Percentiles rank a stretch among this genome's conserved stretches.
Conservation (phyloP, 2,888 invertebrate genomes). For the Caenorhabditis japonica region DNA sequence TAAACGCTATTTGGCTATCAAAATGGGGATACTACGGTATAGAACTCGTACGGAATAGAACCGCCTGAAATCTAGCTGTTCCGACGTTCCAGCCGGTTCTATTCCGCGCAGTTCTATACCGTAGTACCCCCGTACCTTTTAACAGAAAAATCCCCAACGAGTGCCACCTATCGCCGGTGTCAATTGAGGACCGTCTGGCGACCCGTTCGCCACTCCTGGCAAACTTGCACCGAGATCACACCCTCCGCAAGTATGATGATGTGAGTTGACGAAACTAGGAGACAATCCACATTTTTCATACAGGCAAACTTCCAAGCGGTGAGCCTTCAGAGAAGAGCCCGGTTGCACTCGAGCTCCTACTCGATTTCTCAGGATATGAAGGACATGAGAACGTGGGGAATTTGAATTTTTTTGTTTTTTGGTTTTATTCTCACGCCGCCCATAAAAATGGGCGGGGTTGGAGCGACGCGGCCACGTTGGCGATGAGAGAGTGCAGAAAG, state of each 20-base stretch:
- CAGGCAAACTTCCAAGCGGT: constrained; percentile 55
- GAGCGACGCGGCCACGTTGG: too few relatives aligned
- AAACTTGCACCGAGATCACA: constrained; percentile 59
- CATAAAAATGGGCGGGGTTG: too few relatives aligned
- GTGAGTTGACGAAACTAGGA: constrained; percentile 19
- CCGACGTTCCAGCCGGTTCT: too few relatives aligned
- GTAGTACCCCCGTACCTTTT: too few relatives aligned
- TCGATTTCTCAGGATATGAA: constrained; percentile 62
- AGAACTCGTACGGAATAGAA: too few relatives aligned
- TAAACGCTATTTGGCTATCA: too few relatives aligned
- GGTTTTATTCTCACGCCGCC: too few relatives aligned
- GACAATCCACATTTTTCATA: neutral
- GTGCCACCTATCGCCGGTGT: constrained; percentile 34
- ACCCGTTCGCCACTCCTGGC: constrained; percentile 55
- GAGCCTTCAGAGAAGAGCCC: constrained; percentile 47
- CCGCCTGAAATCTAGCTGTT: too few relatives aligned
- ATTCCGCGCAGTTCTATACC: too few relatives aligned
- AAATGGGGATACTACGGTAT: too few relatives aligned
- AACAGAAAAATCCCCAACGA: constrained; percentile 31
- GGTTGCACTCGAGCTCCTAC: constrained; percentile 59
- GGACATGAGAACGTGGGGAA: constrained; percentile 55
- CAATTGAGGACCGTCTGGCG: constrained; percentile 44
- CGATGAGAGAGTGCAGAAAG: too few relatives aligned
- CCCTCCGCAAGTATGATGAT: constrained; percentile 64
- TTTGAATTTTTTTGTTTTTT: neutral